Base-by-base conservation (phyloP, 1,140 invertebrate species). In the Pachyrhynchus sulphureomaculatus region DNA sequence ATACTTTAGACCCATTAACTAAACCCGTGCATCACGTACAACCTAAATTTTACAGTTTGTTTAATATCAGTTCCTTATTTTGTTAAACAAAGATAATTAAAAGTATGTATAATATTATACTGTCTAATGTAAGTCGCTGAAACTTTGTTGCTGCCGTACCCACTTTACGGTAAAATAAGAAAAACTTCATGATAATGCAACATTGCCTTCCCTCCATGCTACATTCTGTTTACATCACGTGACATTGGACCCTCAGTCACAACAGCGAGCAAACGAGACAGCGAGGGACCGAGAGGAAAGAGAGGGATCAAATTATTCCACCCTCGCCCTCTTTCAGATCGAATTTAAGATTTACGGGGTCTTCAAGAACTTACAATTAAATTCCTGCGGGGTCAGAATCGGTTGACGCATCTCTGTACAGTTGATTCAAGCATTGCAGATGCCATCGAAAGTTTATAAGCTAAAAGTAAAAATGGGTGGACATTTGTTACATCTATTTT, bases 201-300 rank as follows among this genome's bases (percentile, higher is more conserved):
- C 24, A 17, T 17, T 13, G 32, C 24, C 4, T 33, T 15, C 13
- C 2, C 18, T 48, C 21, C 26, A 60, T 29, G 58, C 58, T 53
- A 52, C 48, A 32, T 37, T 32, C 34, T 61, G 58, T 61, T 61
- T 61, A 61, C 49, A 53, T 61, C 58, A 61, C 49, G 58, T 61
- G 58, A 52, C 32, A 12, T 10, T 18, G n/a, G 24, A 10, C 13
- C 12, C 12, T 18, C 24, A 29, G 5, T 29, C 17, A n/a, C 17
- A 17, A 12, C 26, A 24, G 2, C 20, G 18, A 29, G 26, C 26
- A 39, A n/a, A 39, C 36, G 13, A 2, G 17, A 39, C 36, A 4
- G 36, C 26, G 26, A 29, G 26, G 26, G 26, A 29, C 26, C 26
- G 26, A 29, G 5, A 29, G 26, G 26, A 29, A 29, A 10, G 26